Conservation (phyloP, 2,113 vertebrate species). For the Genyomyrus donnyi region DNA sequence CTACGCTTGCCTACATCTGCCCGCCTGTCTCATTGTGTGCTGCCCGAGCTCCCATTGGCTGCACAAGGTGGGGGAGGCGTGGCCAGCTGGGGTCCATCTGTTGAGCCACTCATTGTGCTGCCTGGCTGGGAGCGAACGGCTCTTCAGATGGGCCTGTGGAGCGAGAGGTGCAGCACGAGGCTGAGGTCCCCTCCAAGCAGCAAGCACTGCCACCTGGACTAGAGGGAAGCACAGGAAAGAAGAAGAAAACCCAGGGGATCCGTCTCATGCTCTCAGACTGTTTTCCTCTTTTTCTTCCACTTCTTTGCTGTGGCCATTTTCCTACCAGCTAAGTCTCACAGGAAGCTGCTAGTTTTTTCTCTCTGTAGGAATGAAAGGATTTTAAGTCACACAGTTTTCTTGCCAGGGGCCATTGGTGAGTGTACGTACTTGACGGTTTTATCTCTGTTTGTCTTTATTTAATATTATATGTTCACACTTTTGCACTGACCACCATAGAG, state of each 20-base stretch:
- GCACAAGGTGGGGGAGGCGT: slow-evolving; percentile 67
- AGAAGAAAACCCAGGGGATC: neutral
- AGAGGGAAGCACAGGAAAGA: neutral
- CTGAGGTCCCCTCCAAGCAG: slow-evolving; percentile 37
- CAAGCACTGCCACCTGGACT: neutral
- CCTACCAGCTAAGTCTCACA: neutral
- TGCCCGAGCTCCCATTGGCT: slow-evolving; percentile 69
- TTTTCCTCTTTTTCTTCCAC: neutral
- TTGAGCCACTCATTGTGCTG: slow-evolving; percentile 85
- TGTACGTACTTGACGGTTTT: neutral
- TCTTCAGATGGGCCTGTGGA: slow-evolving; percentile 12
- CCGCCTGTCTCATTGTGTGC: slow-evolving; percentile 74
- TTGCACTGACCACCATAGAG: neutral
- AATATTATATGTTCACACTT: neutral
- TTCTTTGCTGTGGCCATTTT: neutral
- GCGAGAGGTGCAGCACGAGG: slow-evolving; percentile 42
- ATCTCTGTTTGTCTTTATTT: neutral
- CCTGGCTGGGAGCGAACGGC: slow-evolving; percentile 64
- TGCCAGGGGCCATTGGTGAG: neutral
- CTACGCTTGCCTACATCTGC: slow-evolving; percentile 77
- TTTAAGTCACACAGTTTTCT: neutral
- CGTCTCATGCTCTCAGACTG: neutral
- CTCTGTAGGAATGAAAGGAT: neutral
- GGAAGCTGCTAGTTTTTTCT: neutral
- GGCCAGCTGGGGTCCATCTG: slow-evolving; percentile 93